phyloP scores from a whole-genome alignment of 2,888 invertebrate species.

The Parasteatoda lunata region DNA sequence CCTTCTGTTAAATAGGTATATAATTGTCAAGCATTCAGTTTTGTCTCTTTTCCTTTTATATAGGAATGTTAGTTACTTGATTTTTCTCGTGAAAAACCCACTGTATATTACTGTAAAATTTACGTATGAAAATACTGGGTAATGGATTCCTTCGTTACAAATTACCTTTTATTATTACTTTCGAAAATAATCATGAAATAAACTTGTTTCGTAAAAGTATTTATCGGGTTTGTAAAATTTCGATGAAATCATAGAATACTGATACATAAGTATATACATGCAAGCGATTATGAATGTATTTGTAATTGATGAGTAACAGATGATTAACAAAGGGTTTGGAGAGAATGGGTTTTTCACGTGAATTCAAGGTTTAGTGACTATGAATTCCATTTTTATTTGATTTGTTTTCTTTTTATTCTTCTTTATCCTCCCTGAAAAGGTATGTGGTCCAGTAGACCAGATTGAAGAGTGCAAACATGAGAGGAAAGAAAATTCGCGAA shows the following conservation, averaged over 20 bases:
- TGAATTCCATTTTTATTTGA: conserved; percentile 17
- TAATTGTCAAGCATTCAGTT: conserved; percentile 28
- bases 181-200: too few relatives aligned
- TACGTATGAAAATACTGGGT: too few relatives aligned
- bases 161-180: too few relatives aligned
- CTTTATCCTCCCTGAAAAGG: conserved; percentile 77
- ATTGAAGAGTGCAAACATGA: conserved; percentile 95
- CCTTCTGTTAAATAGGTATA: conserved; percentile 22
- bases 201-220: too few relatives aligned
- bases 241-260: too few relatives aligned
- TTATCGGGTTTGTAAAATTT: too few relatives aligned
- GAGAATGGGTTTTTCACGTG: conserved; percentile 57
- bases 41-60: conserved; percentile 7
- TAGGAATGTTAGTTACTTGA: conserved; percentile 38
- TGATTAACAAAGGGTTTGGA: neutral
- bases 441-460: conserved; percentile 95
- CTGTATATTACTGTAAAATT: neutral
- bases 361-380: conserved; percentile 47
- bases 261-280: neutral
- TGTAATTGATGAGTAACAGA: neutral
- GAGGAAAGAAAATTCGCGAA: conserved; percentile 94
- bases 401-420: conserved; percentile 45
- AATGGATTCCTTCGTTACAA: too few relatives aligned
- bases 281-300: neutral
- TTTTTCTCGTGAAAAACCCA: conserved; percentile 62